Conservation (phyloP, 2,888 invertebrate genomes). For the Eupeodes latifasciatus region DNA sequence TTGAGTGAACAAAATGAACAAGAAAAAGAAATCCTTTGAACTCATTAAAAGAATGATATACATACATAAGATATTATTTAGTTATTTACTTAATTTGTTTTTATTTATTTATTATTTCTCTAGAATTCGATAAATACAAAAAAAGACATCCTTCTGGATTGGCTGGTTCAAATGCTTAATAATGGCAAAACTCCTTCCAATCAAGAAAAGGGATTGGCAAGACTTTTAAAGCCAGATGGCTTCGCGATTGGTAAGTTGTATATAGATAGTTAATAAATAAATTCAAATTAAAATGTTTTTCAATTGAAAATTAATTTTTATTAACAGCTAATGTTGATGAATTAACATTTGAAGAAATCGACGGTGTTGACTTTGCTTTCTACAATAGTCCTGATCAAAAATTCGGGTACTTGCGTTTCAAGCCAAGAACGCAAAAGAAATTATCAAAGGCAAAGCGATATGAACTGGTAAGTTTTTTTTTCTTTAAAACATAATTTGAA, state of each 20-base stretch:
- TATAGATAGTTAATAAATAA: not conserved
- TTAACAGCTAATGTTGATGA: slow-evolving; percentile 46
- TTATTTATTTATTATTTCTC: not conserved
- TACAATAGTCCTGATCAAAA: slow-evolving; percentile 36
- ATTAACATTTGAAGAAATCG: slow-evolving; percentile 50
- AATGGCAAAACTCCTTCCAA: slow-evolving; percentile 19
- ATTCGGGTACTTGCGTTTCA: slow-evolving; percentile 66
- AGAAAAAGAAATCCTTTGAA: no score
- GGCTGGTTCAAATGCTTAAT: slow-evolving; percentile 51
- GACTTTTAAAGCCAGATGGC: slow-evolving; percentile 49
- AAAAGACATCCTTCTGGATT: slow-evolving; percentile 57
- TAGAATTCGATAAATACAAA: slow-evolving; percentile 30
- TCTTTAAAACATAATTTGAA: not conserved
- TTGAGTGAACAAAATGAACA: no score
- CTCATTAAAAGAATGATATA: no score
- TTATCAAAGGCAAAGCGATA: slow-evolving; percentile 38
- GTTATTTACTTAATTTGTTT: not conserved
- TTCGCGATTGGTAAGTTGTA: slow-evolving; percentile 37
- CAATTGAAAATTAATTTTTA: not conserved
- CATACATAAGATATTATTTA: no score
- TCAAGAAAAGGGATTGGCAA: slow-evolving; percentile 34
- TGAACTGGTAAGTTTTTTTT: slow-evolving; percentile 51
- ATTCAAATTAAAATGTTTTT: not conserved
- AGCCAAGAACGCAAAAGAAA: slow-evolving; percentile 55
- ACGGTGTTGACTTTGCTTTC: slow-evolving; percentile 66